phyloP scores from a whole-genome alignment of 1,140 invertebrate species.

The Globodera rostochiensis region DNA sequence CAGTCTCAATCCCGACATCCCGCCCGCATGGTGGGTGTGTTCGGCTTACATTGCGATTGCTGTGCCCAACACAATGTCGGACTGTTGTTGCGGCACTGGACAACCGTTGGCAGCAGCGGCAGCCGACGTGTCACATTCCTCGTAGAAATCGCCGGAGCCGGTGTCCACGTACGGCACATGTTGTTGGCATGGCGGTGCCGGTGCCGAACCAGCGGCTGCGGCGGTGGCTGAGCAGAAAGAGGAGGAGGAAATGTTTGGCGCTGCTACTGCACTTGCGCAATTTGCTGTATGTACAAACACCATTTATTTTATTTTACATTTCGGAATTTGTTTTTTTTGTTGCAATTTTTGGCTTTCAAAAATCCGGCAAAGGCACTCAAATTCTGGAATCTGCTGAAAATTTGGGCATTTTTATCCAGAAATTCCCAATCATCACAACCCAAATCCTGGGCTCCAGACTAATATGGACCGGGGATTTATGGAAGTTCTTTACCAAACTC shows the following conservation, averaged over 20 bases:
- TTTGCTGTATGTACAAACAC: background rate
- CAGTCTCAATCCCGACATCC: too few relatives aligned
- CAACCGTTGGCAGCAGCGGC: background rate
- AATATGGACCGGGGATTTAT: too few relatives aligned
- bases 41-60: slow-evolving; percentile 2
- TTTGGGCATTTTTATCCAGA: too few relatives aligned
- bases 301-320: too few relatives aligned
- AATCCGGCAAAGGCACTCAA: too few relatives aligned
- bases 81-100: slow-evolving; percentile 68
- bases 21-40: background rate
- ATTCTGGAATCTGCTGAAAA: too few relatives aligned
- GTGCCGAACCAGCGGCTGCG: background rate
- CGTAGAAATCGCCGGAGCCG: slow-evolving; percentile 57
- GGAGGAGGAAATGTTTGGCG: slow-evolving; percentile 17
- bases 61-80: slow-evolving; percentile 8
- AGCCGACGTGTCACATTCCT: slow-evolving; percentile 80
- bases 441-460: too few relatives aligned
- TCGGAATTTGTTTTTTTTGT: too few relatives aligned
- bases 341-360: too few relatives aligned
- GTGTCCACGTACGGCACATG: slow-evolving; percentile 45
- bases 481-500: too few relatives aligned
- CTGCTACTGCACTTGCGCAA: background rate
- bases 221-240: slow-evolving; percentile 3
- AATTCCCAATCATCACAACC: too few relatives aligned
- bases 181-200: slow-evolving; percentile 19